Evolutionary conservation across 2,113 vertebrate species (phyloP).

Genomic region (Vimba vimba): DNA sequence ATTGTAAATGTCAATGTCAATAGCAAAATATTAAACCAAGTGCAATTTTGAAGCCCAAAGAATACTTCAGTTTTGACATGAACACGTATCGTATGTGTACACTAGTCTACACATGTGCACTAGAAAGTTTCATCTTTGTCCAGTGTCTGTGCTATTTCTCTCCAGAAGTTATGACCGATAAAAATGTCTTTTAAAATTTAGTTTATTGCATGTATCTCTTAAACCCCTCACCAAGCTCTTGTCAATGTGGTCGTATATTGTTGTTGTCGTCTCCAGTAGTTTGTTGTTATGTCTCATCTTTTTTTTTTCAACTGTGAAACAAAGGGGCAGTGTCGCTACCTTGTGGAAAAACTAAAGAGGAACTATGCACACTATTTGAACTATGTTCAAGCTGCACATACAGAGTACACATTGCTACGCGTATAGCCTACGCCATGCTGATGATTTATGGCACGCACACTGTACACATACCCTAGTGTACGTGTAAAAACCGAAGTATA

Average conservation of each 20-base stretch:
- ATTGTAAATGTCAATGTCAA: background rate
- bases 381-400: background rate
- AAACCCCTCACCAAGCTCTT: background rate
- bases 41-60: background rate
- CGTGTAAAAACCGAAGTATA: background rate
- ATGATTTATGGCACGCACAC: background rate
- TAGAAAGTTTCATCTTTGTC: background rate
- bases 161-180: background rate
- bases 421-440: background rate
- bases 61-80: background rate
- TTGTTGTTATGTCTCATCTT: background rate
- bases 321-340: background rate
- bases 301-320: background rate
- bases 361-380: too few relatives aligned
- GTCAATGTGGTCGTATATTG: background rate
- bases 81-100: background rate
- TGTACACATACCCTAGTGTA: background rate
- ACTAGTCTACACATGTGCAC: background rate
- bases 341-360: background rate
- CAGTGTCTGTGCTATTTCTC: background rate
- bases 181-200: background rate
- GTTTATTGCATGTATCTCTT: background rate
- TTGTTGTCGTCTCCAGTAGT: background rate
- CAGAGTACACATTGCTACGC: too few relatives aligned
- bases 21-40: conserved; percentile 6